These are phyloP conservation scores for Hipposideros larvatus DNA, from an alignment of 2,797 vertebrate species.

Conservation along the genomic window DNA sequence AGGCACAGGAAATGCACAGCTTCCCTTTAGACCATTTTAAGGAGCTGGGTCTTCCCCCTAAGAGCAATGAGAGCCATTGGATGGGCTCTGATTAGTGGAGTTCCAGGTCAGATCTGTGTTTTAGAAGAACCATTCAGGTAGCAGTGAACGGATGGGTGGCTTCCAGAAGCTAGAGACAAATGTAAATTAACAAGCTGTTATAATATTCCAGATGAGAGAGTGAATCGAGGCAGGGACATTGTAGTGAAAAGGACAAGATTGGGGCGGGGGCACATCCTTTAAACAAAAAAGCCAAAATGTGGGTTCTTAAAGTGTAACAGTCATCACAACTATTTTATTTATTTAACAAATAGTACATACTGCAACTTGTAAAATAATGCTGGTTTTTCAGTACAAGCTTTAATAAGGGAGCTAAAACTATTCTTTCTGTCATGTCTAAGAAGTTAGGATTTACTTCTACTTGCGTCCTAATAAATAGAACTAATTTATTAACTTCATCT, in stretches of 20 bases:
- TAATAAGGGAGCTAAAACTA: constrained; percentile 32
- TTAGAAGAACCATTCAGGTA: not conserved
- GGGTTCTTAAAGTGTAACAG: not conserved
- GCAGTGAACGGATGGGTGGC: not conserved
- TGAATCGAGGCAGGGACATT: not conserved
- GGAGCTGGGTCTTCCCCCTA: not conserved
- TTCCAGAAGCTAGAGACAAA: not conserved
- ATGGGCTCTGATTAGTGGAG: not conserved
- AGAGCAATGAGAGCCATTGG: not conserved
- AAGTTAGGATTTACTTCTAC: constrained; percentile 37
- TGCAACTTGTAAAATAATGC: not conserved
- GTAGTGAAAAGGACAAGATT: not conserved
- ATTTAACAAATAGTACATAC: not conserved
- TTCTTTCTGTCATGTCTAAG: not conserved
- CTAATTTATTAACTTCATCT: constrained; percentile 44
- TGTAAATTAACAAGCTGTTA: not conserved
- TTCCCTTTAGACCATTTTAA: not conserved
- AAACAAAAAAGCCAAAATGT: constrained; percentile 1
- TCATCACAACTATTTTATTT: not conserved
- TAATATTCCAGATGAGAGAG: not conserved
- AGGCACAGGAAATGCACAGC: not conserved
- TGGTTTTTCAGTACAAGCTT: constrained; percentile 29
- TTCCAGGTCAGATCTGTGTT: constrained; percentile 26
- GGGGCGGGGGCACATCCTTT: not conserved
- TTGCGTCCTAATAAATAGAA: not conserved